Conservation (phyloP, 2,113 vertebrate species). For the Odobenus rosmarus region DNA sequence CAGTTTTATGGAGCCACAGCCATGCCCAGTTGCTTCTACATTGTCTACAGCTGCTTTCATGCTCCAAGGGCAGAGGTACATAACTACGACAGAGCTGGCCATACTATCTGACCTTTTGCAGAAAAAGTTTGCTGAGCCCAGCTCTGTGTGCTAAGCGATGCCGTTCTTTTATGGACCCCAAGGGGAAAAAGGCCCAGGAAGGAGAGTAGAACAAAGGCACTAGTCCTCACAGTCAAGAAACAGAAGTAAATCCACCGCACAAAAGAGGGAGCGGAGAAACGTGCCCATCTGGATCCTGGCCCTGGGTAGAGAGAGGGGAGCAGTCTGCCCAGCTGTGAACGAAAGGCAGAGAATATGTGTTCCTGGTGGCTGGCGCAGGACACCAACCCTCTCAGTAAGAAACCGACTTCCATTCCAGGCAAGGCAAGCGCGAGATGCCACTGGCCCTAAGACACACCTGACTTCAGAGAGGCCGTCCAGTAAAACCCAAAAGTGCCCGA, state of each 20-base stretch:
- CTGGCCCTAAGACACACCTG: background rate
- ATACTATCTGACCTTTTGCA: background rate
- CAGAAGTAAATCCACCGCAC: background rate
- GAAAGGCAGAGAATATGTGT: background rate
- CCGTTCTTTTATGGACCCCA: background rate
- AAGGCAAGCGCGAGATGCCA: background rate
- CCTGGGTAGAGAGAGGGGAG: no score
- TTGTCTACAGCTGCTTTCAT: background rate
- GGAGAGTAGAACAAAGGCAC: rapidly evolving
- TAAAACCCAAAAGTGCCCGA: no score
- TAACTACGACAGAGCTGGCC: no score
- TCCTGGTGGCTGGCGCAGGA: background rate
- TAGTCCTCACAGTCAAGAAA: background rate
- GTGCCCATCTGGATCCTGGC: no score
- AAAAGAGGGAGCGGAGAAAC: background rate
- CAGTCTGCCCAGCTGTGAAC: background rate
- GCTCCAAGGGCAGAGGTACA: background rate
- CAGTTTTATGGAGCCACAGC: background rate
- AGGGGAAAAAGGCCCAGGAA: background rate
- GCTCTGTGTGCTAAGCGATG: rapidly evolving
- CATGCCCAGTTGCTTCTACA: background rate
- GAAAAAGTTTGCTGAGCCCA: background rate
- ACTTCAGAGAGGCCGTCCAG: background rate
- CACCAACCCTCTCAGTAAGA: rapidly evolving
- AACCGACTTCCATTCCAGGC: background rate